These are phyloP conservation scores for Cossypha dichroa DNA, from an alignment of 2,797 vertebrate species.

Conservation along the genomic window DNA sequence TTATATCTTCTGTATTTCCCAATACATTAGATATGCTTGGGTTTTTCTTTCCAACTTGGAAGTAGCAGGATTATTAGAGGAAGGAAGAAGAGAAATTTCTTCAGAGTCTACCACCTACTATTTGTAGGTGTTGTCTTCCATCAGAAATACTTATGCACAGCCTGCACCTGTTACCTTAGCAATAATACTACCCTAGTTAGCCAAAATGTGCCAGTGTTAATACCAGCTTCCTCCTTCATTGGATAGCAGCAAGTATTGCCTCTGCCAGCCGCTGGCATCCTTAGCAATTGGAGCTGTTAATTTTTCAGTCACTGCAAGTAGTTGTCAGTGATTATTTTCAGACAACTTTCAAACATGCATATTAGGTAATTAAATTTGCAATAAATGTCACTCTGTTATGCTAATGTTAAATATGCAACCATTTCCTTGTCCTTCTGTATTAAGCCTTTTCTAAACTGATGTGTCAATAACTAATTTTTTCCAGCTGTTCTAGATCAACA, in stretches of 20 bases:
- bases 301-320: neutral
- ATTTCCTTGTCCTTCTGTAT: constrained; percentile 16
- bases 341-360: constrained; percentile 28
- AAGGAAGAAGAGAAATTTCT: neutral
- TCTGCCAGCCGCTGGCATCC: neutral
- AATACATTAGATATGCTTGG: neutral
- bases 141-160: neutral
- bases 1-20: neutral
- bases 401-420: neutral
- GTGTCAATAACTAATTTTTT: constrained; percentile 35
- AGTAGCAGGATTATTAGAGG: neutral
- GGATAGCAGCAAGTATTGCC: neutral
- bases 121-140: neutral
- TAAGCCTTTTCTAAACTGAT: constrained; percentile 27
- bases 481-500: constrained; percentile 19
- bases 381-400: neutral
- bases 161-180: neutral
- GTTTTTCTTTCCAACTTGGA: neutral
- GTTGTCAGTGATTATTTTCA: neutral
- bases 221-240: neutral
- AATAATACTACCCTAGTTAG: neutral
- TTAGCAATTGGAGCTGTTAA: neutral
- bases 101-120: neutral
- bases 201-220: neutral
- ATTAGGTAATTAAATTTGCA: constrained; percentile 52